Evolutionary conservation across 2,888 invertebrate species (phyloP).

Genomic region (Myathropa florea): DNA sequence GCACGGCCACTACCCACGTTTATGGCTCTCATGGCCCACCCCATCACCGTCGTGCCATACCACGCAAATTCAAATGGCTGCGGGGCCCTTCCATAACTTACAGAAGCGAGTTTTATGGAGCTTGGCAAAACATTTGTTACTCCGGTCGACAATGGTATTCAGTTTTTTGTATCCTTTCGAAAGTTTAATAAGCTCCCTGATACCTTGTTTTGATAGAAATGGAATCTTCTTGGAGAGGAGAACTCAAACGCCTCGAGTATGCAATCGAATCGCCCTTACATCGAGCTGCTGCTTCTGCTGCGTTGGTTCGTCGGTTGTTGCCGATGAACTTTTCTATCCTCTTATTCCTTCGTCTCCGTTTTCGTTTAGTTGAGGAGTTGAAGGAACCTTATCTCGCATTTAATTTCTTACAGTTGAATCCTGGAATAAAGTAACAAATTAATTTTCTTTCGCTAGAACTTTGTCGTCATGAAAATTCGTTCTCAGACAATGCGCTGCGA

Average conservation of each 20-base stretch:
- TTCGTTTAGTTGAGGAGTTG: conserved; percentile 37
- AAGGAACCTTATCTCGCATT: conserved; percentile 63
- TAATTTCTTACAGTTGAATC: conserved; percentile 61
- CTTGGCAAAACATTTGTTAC: conserved; percentile 68
- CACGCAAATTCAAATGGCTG: conserved; percentile 59
- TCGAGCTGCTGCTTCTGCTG: conserved; percentile 4
- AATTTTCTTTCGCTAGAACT: conserved; percentile 56
- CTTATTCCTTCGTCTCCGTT: conserved; percentile 18
- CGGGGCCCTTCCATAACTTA: conserved; percentile 56
- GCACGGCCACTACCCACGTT: conserved; percentile 56
- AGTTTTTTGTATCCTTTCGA: conserved; percentile 52
- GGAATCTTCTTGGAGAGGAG: conserved; percentile 18
- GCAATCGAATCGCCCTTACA: conserved; percentile 48
- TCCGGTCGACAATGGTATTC: conserved; percentile 62
- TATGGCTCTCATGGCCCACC: conserved; percentile 53
- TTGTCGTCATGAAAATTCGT: conserved; percentile 45
- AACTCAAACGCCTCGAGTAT: conserved; percentile 27
- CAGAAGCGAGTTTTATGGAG: conserved; percentile 56
- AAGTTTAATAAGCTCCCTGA: conserved; percentile 69
- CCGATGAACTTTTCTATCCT: conserved; percentile 49
- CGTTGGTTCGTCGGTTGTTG: conserved; percentile 4
- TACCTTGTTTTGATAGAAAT: conserved; percentile 69
- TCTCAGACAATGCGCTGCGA: not conserved
- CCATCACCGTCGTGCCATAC: not conserved
- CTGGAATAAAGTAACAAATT: conserved; percentile 61